Conservation (phyloP, 2,113 vertebrate species). For the Bungarus multicinctus region DNA sequence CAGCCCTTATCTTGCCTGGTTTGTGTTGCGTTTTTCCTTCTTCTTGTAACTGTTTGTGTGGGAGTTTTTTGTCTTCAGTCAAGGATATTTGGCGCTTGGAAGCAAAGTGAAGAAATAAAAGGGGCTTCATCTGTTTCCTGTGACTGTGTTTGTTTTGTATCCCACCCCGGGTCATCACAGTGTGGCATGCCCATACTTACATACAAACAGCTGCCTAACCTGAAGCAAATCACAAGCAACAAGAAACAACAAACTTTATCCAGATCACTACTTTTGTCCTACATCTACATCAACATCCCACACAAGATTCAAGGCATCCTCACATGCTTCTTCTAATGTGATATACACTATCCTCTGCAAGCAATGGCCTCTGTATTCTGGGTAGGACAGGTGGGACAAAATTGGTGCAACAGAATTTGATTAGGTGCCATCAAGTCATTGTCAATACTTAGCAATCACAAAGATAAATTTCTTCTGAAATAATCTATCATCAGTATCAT, state of each 20-base stretch:
- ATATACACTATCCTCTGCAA: neutral
- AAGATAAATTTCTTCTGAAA: neutral
- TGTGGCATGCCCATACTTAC: neutral
- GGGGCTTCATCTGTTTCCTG: no score
- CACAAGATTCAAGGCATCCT: neutral
- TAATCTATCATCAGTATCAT: neutral
- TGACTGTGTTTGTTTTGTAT: no score
- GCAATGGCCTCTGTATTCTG: neutral
- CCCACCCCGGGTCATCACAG: no score
- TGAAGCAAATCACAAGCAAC: neutral
- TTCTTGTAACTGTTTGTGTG: no score
- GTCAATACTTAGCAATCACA: neutral
- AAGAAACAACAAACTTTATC: neutral
- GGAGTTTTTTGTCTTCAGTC: no score
- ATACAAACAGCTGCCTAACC: neutral
- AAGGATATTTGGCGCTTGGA: no score
- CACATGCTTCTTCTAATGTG: neutral
- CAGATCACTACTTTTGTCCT: neutral
- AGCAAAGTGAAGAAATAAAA: no score
- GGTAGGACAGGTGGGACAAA: neutral
- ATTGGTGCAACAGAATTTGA: neutral
- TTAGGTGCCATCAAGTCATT: neutral
- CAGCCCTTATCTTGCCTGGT: no score
- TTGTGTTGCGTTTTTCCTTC: no score
- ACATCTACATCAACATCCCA: neutral